A percentile compares a stretch with the other conserved stretches of the same genome.
Evolutionary conservation across 2,888 invertebrate species (phyloP).

Genomic region (Mellilla xanthometata): DNA sequence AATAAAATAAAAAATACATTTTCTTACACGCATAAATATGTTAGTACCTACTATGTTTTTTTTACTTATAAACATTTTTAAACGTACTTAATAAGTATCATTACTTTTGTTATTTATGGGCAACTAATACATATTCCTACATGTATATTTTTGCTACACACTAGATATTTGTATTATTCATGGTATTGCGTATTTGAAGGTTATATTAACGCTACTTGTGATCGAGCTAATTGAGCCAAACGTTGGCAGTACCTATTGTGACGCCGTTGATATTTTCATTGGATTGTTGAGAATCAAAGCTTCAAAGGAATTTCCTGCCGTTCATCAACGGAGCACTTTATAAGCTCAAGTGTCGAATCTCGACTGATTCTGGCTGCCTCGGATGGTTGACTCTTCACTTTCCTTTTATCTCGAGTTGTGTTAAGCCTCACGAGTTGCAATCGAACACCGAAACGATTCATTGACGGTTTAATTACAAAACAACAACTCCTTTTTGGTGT

Average conservation of each 20-base stretch:
- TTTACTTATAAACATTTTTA: no score
- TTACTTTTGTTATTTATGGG: no score
- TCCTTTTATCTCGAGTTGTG: conserved; percentile 37
- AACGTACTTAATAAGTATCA: no score
- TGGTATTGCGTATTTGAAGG: no score
- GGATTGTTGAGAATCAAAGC: conserved; percentile 65
- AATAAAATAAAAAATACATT: no score
- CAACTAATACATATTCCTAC: no score
- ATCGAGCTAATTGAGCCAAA: no score
- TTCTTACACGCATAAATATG: no score
- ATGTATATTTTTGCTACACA: no score
- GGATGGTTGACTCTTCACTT: conserved; percentile 38
- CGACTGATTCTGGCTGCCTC: conserved; percentile 44
- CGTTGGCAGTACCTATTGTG: conserved; percentile 48
- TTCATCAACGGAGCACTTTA: conserved; percentile 62
- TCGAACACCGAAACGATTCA: conserved; percentile 27
- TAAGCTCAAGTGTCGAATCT: conserved; percentile 56
- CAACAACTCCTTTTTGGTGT: conserved; percentile 26
- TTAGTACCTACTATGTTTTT: no score
- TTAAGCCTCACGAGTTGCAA: conserved; percentile 43
- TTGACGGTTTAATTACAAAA: conserved; percentile 24
- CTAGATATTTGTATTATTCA: no score
- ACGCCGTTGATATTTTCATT: conserved; percentile 66
- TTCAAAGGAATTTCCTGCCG: conserved; percentile 76
- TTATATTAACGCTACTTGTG: no score